These are phyloP conservation scores for Aplysina aerophoba DNA, from an alignment of 37 sponge, comb jelly and placozoan genomes.

Conservation along the genomic window DNA sequence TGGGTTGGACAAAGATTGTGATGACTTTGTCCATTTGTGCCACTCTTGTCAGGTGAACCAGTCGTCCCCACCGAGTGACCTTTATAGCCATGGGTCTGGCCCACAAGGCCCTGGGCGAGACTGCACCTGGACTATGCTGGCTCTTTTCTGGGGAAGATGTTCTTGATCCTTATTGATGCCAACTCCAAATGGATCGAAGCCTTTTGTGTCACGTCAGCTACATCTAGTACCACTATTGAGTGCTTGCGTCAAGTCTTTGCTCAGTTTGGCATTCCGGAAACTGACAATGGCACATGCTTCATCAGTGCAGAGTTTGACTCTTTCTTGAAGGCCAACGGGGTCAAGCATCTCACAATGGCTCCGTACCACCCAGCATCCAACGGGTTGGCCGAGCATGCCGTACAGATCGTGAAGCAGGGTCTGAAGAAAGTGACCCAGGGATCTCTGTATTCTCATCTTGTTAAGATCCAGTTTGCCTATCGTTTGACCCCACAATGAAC, in stretches of 20 bases:
- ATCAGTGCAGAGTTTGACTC: neutral
- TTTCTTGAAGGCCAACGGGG: neutral
- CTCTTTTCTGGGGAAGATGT: neutral
- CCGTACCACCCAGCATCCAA: neutral
- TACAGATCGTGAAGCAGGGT: neutral
- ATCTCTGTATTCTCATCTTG: neutral
- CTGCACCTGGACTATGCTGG: conserved; percentile 30
- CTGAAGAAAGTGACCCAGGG: neutral
- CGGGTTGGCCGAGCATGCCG: neutral
- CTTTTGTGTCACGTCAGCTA: neutral
- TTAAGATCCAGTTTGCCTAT: neutral
- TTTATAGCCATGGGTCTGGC: conserved; percentile 34
- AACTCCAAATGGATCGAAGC: neutral
- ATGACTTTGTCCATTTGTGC: neutral
- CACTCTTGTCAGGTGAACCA: neutral
- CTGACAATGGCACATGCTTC: neutral
- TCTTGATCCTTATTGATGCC: conserved; percentile 2
- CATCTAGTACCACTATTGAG: neutral
- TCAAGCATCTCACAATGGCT: neutral
- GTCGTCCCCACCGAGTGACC: neutral
- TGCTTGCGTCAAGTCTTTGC: neutral
- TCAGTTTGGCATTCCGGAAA: neutral
- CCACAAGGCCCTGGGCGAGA: neutral
- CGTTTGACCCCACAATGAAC: neutral
- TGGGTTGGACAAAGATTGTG: neutral